Base-by-base conservation (phyloP, 1,140 invertebrate genomes). In the Neodiprion lecontei region DNA sequence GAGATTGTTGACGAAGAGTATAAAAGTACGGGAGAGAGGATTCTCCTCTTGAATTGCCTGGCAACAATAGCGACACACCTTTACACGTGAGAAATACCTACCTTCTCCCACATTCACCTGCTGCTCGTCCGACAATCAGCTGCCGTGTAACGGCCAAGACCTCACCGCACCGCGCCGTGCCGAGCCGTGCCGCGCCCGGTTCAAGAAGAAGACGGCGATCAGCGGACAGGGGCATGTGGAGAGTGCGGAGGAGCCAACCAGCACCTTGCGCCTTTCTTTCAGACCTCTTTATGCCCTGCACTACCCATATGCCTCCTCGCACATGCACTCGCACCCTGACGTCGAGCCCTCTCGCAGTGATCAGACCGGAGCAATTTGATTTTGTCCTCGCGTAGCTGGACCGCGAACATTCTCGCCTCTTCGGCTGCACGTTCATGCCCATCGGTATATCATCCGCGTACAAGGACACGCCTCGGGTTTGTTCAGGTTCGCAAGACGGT, bases 1-100 rank as follows among this genome's bases (percentile, higher is more conserved):
- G 28, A 40, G 28, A 40, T 40, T 40, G 28, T 40, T 61, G n/a
- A 61, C 9, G n/a, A 61, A 5, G 53, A 17, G 53, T 12, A 61
- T 61, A 61, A 61, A 61, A 14, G 53, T 40, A 40, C 53, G 53
- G 53, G 11, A 61, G 11, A 5, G 53, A 61, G 53, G 28, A 40
- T 40, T 40, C 53, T 21, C n/a, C 53, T 61, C 53, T 61, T 61
- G 11, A 17, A 61, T 61, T 61, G 53, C 53, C 53, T 61, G 53
- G 53, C 53, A 61, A 61, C 53, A 61, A 61, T 61, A 61, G 53
- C 53, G 53, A 61, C n/a, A 61, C 53, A 61, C 53, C 53, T 61
- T 61, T 9, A 61, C 53, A 61, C 53, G 53, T 9, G 53, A 61
- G 53, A 9, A 61, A 61, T 61, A 61, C 53, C 53, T 61, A 61